Evolutionary conservation across 1,140 invertebrate species (phyloP), one percentile per base, ranked within the genome.

Genomic region (Copidosoma floridanum): DNA sequence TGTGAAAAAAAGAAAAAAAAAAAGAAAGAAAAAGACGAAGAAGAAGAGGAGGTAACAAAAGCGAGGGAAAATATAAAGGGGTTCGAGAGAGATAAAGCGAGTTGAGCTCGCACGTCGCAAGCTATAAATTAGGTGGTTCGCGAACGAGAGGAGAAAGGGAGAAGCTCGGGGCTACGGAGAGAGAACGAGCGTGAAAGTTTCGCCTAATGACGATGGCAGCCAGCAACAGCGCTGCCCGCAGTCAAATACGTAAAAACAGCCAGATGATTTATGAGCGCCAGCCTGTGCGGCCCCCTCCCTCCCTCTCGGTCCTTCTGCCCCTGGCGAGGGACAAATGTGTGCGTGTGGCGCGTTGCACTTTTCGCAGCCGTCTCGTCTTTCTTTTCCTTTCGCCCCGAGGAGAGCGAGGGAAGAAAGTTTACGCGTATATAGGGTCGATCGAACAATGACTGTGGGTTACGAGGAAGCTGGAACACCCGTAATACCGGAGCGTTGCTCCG

Each of bases 231-330:
- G 16, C 55, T 40, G 37, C 61, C 55, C 55, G 18, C 61, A 50
- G 70, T 71, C 66, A 74, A 73, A 75, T 69, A 73, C 70, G 70
- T 68, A 77, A 77, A 77, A 74, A 74, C 70, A 71, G 69, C 53
- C 57, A 50, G 62, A 68, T 73, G 72, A 76, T 76, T 76, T 76
- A 76, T 70, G 65, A 60, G 40, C 63, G 65, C 68, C 65, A 64
- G 69, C 67, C 60, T 46, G 58, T 68, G 54, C 68, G 62, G 64
- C 68, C 24, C 37, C 57, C 47, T 66, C 58, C 32, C 29, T 35
- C 35, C 18, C 27, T 23, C 16, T 53, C 46, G 18, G 16, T 18
- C 43, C 7, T 27, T 32, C 24, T 41, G n/a, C n/a, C n/a, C n/a
- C n/a, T n/a, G n/a, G n/a, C n/a, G n/a, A n/a, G n/a, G n/a, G n/a